Evolutionary conservation across 2,113 vertebrate species (phyloP), one percentile per base, ranked within the genome.

Genomic region (Trichomycterus rosablanca): DNA sequence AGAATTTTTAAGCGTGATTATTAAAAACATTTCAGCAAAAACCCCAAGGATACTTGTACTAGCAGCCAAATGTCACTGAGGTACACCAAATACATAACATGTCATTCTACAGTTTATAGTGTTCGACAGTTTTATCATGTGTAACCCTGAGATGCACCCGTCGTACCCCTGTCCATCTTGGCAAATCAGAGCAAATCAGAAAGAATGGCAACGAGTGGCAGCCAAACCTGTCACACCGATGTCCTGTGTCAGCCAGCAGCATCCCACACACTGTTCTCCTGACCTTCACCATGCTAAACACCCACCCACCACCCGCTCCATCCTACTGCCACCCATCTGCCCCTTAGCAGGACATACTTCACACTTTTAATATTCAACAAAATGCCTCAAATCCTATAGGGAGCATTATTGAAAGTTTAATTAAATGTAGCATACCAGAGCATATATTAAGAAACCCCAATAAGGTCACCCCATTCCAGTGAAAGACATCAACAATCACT

Each of bases 211-310:
- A 71, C 79, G 82, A 81, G 74, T 74, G 77, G 72, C 70, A 52
- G 86, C 84, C 84, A 87, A 80, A 74, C 51, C 71, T 68, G 72
- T 87, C 84, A 81, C 65, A 68, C 59, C 74, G 76, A 79, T 71
- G 72, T 78, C 71, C 59, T 70, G 59, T 72, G 79, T 84, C 82
- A 81, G 78, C 80, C 74, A 79, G 71, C 35, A 76, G 48, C 71
- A 48, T 56, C 63, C 72, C 63, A 68, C 56, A 16, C 56, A 65
- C 58, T 51, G 68, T 48, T 66, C 49, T 28, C 46, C 53, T 73
- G 73, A 63, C 73, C 75, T 74, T 72, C 66, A 70, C 39, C 54
- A 57, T 51, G 53, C 53, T 22, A 32, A 59, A 37, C 48, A 44
- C 53, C 48, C 42, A 39, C 50, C 58, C 52, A 42, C 58, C 42